Conservation (phyloP, 2,113 vertebrate genomes). For the Callaeas wilsoni region DNA sequence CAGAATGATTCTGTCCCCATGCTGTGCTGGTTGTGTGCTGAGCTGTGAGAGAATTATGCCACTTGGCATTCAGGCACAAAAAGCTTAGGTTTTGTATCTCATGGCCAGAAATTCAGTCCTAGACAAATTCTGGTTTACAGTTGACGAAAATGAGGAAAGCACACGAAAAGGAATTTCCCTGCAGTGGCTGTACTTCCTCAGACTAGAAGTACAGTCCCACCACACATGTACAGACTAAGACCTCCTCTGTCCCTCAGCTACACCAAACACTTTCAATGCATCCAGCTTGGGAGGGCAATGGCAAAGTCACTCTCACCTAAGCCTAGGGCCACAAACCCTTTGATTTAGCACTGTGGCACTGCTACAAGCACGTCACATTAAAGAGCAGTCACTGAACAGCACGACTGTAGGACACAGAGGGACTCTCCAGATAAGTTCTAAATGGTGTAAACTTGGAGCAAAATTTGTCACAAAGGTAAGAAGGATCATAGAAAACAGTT, state of each 20-base stretch:
- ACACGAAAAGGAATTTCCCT: neutral
- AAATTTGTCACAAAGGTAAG: neutral
- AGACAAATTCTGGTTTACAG: neutral
- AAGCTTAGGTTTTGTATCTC: neutral
- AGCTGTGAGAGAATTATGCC: neutral
- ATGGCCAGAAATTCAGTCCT: neutral
- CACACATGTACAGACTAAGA: neutral
- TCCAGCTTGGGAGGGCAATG: neutral
- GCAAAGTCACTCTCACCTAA: neutral
- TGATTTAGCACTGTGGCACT: neutral
- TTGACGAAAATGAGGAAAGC: neutral
- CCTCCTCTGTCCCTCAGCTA: accelerated
- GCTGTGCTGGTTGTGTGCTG: neutral
- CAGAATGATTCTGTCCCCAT: neutral
- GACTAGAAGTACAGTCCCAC: neutral
- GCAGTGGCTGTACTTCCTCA: neutral
- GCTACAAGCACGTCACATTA: neutral
- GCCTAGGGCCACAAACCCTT: neutral
- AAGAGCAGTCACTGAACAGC: neutral
- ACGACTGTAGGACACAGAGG: neutral
- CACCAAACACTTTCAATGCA: neutral
- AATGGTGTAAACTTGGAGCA: neutral
- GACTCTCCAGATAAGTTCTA: neutral
- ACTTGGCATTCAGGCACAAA: neutral
- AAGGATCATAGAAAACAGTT: neutral